A percentile compares a stretch with the other conserved stretches of the same genome.
Conservation (phyloP, 2,113 vertebrate species). For the Peromyscus californicus region DNA sequence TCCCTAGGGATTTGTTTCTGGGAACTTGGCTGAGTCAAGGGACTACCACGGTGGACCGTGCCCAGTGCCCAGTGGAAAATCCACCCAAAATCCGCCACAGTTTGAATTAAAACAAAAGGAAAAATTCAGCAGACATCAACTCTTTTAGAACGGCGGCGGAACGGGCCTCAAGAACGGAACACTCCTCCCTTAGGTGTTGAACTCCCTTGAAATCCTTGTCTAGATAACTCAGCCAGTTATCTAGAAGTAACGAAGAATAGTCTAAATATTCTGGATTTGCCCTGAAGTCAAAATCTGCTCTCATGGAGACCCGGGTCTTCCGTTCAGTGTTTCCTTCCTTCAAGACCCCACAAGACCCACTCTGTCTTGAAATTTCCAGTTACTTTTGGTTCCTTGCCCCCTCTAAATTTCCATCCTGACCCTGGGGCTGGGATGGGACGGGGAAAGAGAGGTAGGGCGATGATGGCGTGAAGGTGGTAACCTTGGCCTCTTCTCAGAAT, state of each 20-base stretch:
- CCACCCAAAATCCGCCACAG: neutral
- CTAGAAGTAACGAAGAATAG: neutral
- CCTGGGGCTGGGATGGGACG: rapidly evolving
- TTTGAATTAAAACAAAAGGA: constrained; percentile 52
- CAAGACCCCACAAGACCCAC: neutral
- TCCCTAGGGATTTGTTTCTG: neutral
- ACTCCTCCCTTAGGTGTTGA: neutral
- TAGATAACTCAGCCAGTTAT: neutral
- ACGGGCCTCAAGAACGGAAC: neutral
- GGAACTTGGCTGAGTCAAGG: neutral
- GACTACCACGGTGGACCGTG: rapidly evolving
- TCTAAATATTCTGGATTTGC: neutral
- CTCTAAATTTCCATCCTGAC: neutral
- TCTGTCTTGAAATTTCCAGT: neutral
- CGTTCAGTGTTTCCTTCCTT: neutral
- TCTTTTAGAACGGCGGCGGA: neutral
- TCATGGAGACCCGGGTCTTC: neutral
- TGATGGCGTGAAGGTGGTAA: rapidly evolving
- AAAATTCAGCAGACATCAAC: neutral
- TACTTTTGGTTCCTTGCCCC: neutral
- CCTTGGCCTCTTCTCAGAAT: neutral
- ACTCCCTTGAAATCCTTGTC: neutral
- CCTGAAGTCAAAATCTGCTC: neutral
- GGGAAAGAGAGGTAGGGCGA: too few species aligned
- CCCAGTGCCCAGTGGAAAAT: neutral